These are phyloP conservation scores for Harpalus rufipes DNA, from an alignment of 2,888 invertebrate species.

Conservation along the genomic window DNA sequence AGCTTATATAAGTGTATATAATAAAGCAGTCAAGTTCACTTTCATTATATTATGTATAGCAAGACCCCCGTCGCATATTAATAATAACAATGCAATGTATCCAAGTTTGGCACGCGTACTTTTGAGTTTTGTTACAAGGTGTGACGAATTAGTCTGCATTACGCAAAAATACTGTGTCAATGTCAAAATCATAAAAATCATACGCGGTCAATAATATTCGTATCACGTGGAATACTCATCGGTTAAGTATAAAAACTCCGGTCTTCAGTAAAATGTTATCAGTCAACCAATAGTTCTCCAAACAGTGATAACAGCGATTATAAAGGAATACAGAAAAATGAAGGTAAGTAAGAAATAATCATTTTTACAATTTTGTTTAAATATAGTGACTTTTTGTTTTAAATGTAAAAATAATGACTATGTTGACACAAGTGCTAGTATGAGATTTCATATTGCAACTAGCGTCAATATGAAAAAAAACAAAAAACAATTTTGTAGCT, in stretches of 20 bases:
- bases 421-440: too few relatives aligned
- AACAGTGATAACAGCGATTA: not conserved
- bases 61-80: constrained; percentile 16
- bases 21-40: constrained; percentile 28
- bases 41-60: constrained; percentile 14
- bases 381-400: too few relatives aligned
- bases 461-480: too few relatives aligned
- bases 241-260: constrained; percentile 47
- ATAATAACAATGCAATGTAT: constrained; percentile 24
- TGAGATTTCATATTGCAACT: too few relatives aligned
- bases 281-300: constrained; percentile 21
- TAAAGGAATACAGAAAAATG: constrained; percentile 19
- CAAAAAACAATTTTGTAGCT: too few relatives aligned
- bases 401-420: too few relatives aligned
- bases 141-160: constrained; percentile 46
- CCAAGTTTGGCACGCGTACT: constrained; percentile 8
- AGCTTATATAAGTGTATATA: not conserved
- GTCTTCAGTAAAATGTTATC: constrained; percentile 22
- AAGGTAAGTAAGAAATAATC: constrained; percentile 52
- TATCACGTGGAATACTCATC: constrained; percentile 51
- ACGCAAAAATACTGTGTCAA: constrained; percentile 63
- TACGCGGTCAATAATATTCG: constrained; percentile 54
- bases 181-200: constrained; percentile 64
- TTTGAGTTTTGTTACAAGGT: constrained; percentile 28
- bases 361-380: too few relatives aligned